These are phyloP conservation scores for Gasterosteus aculeatus DNA, from an alignment of 2,113 vertebrate genomes.

Conservation along the genomic window DNA sequence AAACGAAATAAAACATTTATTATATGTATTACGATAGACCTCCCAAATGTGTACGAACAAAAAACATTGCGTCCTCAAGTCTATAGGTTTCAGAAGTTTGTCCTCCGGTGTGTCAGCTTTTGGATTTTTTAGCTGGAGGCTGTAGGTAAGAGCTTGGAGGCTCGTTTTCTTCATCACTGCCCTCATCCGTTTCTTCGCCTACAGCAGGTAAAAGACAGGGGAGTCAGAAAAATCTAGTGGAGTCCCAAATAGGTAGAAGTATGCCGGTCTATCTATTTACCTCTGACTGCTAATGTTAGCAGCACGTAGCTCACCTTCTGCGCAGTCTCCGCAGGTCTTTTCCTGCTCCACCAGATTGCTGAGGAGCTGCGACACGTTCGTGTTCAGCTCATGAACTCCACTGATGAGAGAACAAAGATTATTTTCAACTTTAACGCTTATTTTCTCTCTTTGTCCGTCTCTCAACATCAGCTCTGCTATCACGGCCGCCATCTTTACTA, in stretches of 20 bases:
- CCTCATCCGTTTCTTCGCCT: conserved; percentile 66
- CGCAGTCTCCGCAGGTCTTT: conserved; percentile 18
- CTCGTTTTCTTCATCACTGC: conserved; percentile 60
- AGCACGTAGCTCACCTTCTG: conserved; percentile 30
- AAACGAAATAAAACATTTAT: not conserved
- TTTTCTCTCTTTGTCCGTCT: conserved; percentile 56
- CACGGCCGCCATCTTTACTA: conserved; percentile 61
- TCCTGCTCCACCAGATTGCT: conserved; percentile 72
- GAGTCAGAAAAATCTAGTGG: not conserved
- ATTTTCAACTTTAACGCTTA: conserved; percentile 57
- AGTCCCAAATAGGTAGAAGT: not conserved
- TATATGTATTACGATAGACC: not conserved
- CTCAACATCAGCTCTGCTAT: conserved; percentile 59
- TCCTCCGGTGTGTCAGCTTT: conserved; percentile 29
- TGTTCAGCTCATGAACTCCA: conserved; percentile 46
- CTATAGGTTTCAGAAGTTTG: not conserved
- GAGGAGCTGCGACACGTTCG: conserved; percentile 64
- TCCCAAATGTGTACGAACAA: not conserved
- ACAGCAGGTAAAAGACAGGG: conserved; percentile 24
- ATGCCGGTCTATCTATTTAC: not conserved
- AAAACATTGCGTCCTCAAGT: not conserved
- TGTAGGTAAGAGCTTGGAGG: conserved; percentile 31
- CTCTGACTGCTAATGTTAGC: not conserved
- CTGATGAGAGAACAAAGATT: conserved; percentile 58
- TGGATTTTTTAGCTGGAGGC: conserved; percentile 72